Evolutionary conservation across 2,113 vertebrate species (phyloP).

Genomic region (Cyphomyrus plagiostoma): DNA sequence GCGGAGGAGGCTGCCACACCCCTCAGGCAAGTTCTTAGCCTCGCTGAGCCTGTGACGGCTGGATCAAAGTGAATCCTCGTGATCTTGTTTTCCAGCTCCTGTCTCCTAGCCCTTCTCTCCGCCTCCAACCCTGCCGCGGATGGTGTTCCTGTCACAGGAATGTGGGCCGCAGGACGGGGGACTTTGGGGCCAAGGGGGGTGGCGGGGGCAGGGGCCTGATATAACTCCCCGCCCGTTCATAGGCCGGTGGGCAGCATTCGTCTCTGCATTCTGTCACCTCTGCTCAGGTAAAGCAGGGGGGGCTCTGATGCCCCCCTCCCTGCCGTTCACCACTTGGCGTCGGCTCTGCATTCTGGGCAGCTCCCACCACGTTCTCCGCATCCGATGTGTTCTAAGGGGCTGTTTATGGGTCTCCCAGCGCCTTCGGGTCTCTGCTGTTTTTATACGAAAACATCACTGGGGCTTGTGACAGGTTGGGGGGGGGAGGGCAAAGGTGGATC

Average conservation of each 20-base stretch:
- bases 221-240: not conserved
- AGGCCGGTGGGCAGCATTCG: not conserved
- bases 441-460: not conserved
- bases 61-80: not conserved
- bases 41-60: not conserved
- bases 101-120: not conserved
- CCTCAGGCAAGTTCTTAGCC: not conserved
- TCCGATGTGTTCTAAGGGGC: not conserved
- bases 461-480: not conserved
- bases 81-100: not conserved
- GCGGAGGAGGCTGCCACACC: not conserved
- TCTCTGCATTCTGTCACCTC: not conserved
- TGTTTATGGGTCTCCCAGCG: too few species aligned
- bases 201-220: not conserved
- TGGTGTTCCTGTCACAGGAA: not conserved
- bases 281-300: not conserved
- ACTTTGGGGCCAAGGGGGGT: not conserved
- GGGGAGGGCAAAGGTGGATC: not conserved
- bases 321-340: not conserved
- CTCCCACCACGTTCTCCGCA: not conserved
- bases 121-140: not conserved
- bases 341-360: not conserved
- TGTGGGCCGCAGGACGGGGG: not conserved
- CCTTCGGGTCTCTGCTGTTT: not conserved
- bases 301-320: not conserved